Percentiles rank a stretch among this genome's conserved stretches.
These are phyloP conservation scores for Limnothrissa miodon DNA, from an alignment of 2,113 vertebrate species.

Conservation along the genomic window DNA sequence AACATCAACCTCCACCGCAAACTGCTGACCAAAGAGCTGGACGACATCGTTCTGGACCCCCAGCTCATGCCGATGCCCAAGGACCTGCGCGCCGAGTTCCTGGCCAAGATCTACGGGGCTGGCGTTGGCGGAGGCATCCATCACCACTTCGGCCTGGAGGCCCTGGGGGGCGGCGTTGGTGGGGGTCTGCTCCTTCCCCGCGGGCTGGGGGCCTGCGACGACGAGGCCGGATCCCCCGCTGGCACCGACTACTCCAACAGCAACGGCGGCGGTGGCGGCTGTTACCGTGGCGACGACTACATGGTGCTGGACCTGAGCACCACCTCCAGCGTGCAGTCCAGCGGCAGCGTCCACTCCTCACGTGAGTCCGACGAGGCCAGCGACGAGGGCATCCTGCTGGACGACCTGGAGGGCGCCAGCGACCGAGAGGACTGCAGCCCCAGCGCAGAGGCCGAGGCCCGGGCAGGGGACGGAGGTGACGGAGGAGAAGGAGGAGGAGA, in stretches of 20 bases:
- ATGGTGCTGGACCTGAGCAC: conserved; percentile 97
- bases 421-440: conserved; percentile 85
- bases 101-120: conserved; percentile 88
- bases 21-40: conserved; percentile 99
- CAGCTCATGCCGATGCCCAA: conserved; percentile 91
- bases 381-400: conserved; percentile 94
- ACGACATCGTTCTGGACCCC: conserved; percentile 97
- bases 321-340: conserved; percentile 93
- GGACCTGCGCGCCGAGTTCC: conserved; percentile 93
- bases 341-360: conserved; percentile 95
- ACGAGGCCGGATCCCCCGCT: conserved; percentile 80
- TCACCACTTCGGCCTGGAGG: conserved; percentile 85
- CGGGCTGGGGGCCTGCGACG: conserved; percentile 62
- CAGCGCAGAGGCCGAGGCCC: conserved; percentile 72
- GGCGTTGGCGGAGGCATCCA: conserved; percentile 78
- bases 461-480: conserved; percentile 59
- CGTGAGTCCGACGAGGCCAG: conserved; percentile 94
- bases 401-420: conserved; percentile 90
- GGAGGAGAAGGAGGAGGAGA: conserved; percentile 46
- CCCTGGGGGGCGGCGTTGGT: conserved; percentile 57
- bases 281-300: conserved; percentile 86
- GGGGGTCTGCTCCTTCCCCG: conserved; percentile 49
- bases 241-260: conserved; percentile 85
- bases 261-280: conserved; percentile 86
- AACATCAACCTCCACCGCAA: conserved; percentile 99